These are phyloP conservation scores for Maccullochella peelii DNA, from an alignment of 2,113 vertebrate genomes.

Conservation along the genomic window DNA sequence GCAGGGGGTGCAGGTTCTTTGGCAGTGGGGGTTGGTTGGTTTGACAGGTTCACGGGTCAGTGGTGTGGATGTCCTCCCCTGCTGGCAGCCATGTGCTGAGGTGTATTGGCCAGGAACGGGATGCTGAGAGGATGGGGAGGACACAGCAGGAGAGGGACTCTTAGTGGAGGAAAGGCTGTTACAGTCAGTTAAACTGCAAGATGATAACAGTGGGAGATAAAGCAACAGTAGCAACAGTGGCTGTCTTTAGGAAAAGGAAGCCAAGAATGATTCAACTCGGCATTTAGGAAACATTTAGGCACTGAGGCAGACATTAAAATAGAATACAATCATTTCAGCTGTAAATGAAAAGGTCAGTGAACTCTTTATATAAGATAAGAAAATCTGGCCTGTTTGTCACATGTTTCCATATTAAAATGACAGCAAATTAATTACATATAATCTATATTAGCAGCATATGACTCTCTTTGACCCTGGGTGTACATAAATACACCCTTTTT, in stretches of 20 bases:
- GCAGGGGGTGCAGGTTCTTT: neutral
- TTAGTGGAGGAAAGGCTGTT: slow-evolving; percentile 40
- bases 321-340: neutral
- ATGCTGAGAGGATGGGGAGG: slow-evolving; percentile 55
- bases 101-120: slow-evolving; percentile 51
- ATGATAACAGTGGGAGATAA: slow-evolving; percentile 50
- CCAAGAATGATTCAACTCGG: neutral
- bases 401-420: neutral
- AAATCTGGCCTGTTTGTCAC: neutral
- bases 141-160: slow-evolving; percentile 53
- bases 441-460: neutral
- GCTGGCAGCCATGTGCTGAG: slow-evolving; percentile 68
- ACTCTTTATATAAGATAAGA: neutral
- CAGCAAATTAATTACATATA: neutral
- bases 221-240: slow-evolving; percentile 28
- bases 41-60: slow-evolving; percentile 74
- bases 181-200: slow-evolving; percentile 51
- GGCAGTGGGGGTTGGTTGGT: neutral
- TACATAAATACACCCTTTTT: too few relatives aligned
- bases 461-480: too few relatives aligned
- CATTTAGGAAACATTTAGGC: neutral
- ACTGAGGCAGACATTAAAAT: neutral
- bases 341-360: neutral
- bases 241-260: slow-evolving; percentile 1
- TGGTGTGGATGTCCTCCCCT: slow-evolving; percentile 61